Evolutionary conservation across 2,888 invertebrate genomes (phyloP).

Genomic region (Spialia ferax): DNA sequence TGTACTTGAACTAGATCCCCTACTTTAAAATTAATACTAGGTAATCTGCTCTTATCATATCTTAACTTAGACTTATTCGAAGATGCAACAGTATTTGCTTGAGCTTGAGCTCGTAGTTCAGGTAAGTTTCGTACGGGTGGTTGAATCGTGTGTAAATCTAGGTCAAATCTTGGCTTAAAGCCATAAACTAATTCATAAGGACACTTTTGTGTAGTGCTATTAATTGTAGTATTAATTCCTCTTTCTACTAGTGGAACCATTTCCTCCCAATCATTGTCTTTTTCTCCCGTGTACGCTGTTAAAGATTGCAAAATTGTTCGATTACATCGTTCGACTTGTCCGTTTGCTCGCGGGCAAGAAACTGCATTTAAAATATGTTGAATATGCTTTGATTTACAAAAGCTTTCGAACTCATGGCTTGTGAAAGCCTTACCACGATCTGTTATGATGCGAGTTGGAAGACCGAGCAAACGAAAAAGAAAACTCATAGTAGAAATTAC

Average conservation of each 20-base stretch:
- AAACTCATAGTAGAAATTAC: neutral
- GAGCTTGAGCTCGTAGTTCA: neutral
- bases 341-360: no score
- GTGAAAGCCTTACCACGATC: no score
- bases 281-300: neutral
- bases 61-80: slow-evolving; percentile 1
- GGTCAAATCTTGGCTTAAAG: neutral
- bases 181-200: neutral
- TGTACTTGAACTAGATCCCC: neutral
- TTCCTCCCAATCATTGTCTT: neutral
- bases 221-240: neutral
- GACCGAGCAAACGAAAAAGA: no score
- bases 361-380: no score
- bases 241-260: neutral
- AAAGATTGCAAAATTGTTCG: no score
- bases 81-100: neutral
- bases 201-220: neutral
- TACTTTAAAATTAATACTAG: neutral
- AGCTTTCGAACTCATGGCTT: no score
- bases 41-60: neutral
- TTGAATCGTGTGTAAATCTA: neutral
- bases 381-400: no score
- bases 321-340: no score
- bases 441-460: no score
- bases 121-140: neutral